Evolutionary conservation across 2,797 vertebrate genomes (phyloP), one percentile per base, ranked within the genome.

Genomic region (Myiotriccus ornatus): DNA sequence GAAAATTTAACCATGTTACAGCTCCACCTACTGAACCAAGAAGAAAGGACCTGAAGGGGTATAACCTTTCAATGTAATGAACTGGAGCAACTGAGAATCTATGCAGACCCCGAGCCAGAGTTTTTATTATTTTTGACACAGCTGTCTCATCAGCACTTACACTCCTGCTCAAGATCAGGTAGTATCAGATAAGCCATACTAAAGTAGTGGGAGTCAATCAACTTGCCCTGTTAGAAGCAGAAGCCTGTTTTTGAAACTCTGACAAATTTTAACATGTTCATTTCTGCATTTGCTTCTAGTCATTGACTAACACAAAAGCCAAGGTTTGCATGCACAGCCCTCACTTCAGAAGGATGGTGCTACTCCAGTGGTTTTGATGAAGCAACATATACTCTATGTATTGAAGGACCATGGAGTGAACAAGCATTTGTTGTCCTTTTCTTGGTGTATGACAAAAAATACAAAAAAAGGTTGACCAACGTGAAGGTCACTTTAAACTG

Each of bases 11-110:
- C 52, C 6, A 47, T 85, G 35, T 78, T 78, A 81, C 65, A 89
- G 53, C 91, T 95, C 76, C 84, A 87, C 47, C 91, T 93, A 49
- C 87, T 86, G 92, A 95, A 65, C 16, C 14, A 59, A 78, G 39
- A 47, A 71, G 71, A 77, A 87, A 74, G 56, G 5, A 47, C 17
- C 3, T 2, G 27, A 59, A 78, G 62, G 37, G 41, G 53, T 55
- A 9, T 56, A 52, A 87, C n/a, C n/a, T 64, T 62, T 43, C n/a
- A 20, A 5, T 19, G 14, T 44, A 25, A 65, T 14, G 37, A 89
- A 53, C 46, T 50, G 20, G 9, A 85, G 60, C 7, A 74, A 49
- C 22, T 21, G 15, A 74, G 27, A 28, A 14, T 28, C 18, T 65
- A 5, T 24, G 37, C 27, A 65, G 52, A 39, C 22, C 19, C 15